Base-by-base conservation (phyloP, 2,888 invertebrate species). In the Camptogramma bilineatum region DNA sequence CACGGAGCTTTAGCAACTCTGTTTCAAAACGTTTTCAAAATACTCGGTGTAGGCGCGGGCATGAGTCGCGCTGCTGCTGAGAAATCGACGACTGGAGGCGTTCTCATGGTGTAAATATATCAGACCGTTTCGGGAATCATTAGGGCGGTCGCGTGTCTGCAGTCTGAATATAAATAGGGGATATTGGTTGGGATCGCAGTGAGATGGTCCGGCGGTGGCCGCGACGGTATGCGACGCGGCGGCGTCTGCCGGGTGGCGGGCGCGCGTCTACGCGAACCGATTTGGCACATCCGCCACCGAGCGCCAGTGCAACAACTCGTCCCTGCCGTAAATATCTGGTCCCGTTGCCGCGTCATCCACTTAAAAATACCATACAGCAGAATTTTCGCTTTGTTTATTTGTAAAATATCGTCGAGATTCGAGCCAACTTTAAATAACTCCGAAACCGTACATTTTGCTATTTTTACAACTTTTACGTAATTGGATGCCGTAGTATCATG, bases 1-100 rank as follows among this genome's bases (percentile, higher is more conserved):
- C 91, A 91, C 85, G 86, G 80, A 71, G 81, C 90, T 90, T 87
- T 90, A 82, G 90, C 89, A 90, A 91, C 82, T 81, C 72, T 76
- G 85, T 92, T 92, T 89, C 90, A 88, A 93, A 92, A 90, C 82
- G 83, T 91, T 91, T 91, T 91, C 83, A 90, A 92, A 91, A 90
- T 80, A 81, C 74, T 73, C 78, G 67, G 80, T 79, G 85, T 87
- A 87, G 89, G 87, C 83, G 83, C 82, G 81, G 82, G 81, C 74
- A 73, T 73, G 75, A 73, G 72, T 75, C 71, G 78, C 77, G 78
- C 80, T 77, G 78, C 80, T 77, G 79, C 74, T 71, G 74, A 73
- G 70, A 76, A 80, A 79, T 81, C 77, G 73, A 69, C 62, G 76
- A 80, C 79, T 75, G 73, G 71, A 75, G 74, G 78, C 79, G 75